Conservation (phyloP, 1,140 invertebrate species). For the Centruroides vittatus region DNA sequence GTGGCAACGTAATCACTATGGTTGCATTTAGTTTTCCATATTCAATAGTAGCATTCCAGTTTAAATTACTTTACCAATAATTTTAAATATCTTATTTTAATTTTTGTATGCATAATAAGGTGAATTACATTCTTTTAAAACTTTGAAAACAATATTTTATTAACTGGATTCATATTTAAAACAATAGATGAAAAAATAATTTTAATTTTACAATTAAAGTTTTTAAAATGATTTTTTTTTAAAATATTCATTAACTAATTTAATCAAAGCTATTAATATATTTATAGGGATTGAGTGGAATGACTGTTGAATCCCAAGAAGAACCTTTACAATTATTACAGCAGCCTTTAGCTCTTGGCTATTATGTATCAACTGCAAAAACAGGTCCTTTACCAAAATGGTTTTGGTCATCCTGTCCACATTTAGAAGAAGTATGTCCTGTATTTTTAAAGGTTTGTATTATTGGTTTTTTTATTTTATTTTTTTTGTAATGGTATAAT, state of each 20-base stretch:
- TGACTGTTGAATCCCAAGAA: slow-evolving; percentile 33
- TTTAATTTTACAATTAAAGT: too few relatives aligned
- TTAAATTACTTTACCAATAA: too few relatives aligned
- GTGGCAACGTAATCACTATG: too few relatives aligned
- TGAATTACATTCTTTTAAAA: too few relatives aligned
- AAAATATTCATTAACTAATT: background rate
- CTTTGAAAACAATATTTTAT: too few relatives aligned
- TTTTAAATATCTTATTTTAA: too few relatives aligned
- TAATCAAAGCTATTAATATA: background rate
- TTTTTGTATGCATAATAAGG: too few relatives aligned
- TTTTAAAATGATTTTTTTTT: too few relatives aligned
- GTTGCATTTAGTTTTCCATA: too few relatives aligned
- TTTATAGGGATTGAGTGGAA: slow-evolving; percentile 26
- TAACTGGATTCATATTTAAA: too few relatives aligned
- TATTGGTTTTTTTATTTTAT: background rate
- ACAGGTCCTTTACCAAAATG: slow-evolving; percentile 86
- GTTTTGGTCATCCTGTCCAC: slow-evolving; percentile 93
- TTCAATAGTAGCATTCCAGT: too few relatives aligned
- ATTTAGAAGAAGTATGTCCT: slow-evolving; percentile 74
- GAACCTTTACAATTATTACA: slow-evolving; percentile 80
- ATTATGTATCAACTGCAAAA: slow-evolving; percentile 90
- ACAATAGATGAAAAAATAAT: too few relatives aligned
- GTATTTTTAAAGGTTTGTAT: slow-evolving; percentile 62
- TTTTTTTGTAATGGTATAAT: background rate
- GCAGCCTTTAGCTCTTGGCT: slow-evolving; percentile 94